A percentile compares a stretch with the other conserved stretches of the same genome.
Evolutionary conservation across 2,888 invertebrate genomes (phyloP).

Genomic region (Sinohyriopsis cumingii): DNA sequence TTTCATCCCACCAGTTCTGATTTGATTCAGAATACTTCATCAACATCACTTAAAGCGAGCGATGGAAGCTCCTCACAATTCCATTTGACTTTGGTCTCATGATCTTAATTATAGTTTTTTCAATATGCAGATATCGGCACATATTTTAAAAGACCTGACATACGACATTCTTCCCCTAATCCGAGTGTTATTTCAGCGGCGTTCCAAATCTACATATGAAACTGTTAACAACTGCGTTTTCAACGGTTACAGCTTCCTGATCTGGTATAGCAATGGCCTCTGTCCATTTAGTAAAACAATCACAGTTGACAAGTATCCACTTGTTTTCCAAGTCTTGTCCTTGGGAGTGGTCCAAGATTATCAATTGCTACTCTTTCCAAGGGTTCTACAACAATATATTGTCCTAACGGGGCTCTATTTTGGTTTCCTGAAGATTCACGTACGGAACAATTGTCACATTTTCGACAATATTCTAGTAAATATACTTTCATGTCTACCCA

Average conservation of each 20-base stretch:
- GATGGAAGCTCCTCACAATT: no score
- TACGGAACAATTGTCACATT: slow-evolving; percentile 15
- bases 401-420: slow-evolving; percentile 4
- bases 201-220: slow-evolving; percentile 21
- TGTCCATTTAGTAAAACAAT: no score
- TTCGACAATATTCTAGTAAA: slow-evolving; percentile 2
- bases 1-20: no score
- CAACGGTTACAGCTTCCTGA: slow-evolving; percentile 20
- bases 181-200: slow-evolving; percentile 14
- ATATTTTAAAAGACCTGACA: slow-evolving; percentile 6
- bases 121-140: slow-evolving; percentile 8
- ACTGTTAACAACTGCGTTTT: slow-evolving; percentile 20
- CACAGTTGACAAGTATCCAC: slow-evolving; percentile 31
- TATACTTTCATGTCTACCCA: no score
- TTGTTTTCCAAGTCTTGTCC: slow-evolving; percentile 16
- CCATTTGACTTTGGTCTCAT: slow-evolving; percentile 6
- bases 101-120: slow-evolving; percentile 7
- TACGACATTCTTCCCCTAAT: no score
- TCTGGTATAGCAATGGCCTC: no score
- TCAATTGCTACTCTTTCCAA: slow-evolving; percentile 33
- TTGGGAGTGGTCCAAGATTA: slow-evolving; percentile 22
- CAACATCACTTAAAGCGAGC: no score
- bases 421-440: slow-evolving; percentile 1
- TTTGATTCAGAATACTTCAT: not conserved
- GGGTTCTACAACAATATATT: slow-evolving; percentile 16